Base-by-base conservation (phyloP, 1,140 invertebrate species). In the Drosophila neocordata region DNA sequence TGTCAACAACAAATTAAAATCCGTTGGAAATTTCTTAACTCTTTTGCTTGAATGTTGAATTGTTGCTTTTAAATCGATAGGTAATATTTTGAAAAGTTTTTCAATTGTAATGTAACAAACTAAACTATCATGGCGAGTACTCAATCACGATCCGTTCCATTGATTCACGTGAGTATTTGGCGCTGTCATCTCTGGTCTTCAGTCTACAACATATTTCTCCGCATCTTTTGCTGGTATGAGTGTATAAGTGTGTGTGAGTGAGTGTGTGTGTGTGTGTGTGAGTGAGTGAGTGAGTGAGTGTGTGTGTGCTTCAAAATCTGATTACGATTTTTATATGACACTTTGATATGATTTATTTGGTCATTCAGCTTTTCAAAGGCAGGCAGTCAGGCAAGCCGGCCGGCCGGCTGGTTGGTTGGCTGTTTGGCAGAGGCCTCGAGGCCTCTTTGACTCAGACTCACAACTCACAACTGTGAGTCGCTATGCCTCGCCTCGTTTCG, bases 251-350 rank as follows among this genome's bases (percentile, higher is more conserved):
- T 63, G 20, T 64, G 56, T 37, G n/a, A n/a, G 41, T 64, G 38
- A 59, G n/a, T 37, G 69, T 69, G 71, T 82, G 68, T 83, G 79
- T 69, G 83, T n/a, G n/a, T n/a, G 20, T 51, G 20, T 48, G 53
- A 51, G 38, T 52, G 55, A 66, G 15, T 51, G 13, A 59, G 20
- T 64, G 56, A 31, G 41, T 64, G 38, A 59, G n/a, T 37, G 69
- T 69, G 71, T 82, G 68, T 83, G 79, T 69, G 83, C 84, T 84
- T 85, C 80, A 89, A 81, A 89, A 89, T 89, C 85, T 89, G 85
- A 89, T 89, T 89, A 89, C 85, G 85, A 89, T 89, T 89, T 89
- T 89, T 89, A 89, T 89, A 89, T 81, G 85, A 89, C 85, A 89
- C 85, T 89, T 89, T 89, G 85, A 81, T 89, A 81, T 89, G 85